phyloP scores from a whole-genome alignment of 2,888 invertebrate species.

The Tridacna gigas region DNA sequence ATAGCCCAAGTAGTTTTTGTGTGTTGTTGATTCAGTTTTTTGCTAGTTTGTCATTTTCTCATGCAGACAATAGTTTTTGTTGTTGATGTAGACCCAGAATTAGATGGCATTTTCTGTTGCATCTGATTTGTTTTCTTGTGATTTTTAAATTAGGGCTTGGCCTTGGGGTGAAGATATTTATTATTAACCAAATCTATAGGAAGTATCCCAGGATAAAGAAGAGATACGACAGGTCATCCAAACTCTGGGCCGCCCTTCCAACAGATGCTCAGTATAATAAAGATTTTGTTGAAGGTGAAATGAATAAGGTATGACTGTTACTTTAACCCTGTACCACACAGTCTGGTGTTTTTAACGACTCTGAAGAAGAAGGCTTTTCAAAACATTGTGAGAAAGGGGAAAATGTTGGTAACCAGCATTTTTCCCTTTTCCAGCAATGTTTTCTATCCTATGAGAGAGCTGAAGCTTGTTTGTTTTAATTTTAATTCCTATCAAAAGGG shows the following conservation, averaged over 20 bases:
- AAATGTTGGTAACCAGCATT: neutral
- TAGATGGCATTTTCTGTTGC: too few relatives aligned
- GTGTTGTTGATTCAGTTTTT: too few relatives aligned
- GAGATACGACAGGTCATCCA: conserved; percentile 83
- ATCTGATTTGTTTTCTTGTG: too few relatives aligned
- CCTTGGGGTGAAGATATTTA: conserved; percentile 85
- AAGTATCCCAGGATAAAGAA: conserved; percentile 85
- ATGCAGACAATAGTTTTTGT: too few relatives aligned
- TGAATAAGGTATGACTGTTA: conserved; percentile 75
- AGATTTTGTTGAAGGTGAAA: conserved; percentile 71
- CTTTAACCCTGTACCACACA: too few relatives aligned
- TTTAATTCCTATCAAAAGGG: too few relatives aligned
- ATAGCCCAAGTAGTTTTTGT: too few relatives aligned
- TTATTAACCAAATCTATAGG: conserved; percentile 85
- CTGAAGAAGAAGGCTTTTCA: neutral
- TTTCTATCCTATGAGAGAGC: too few relatives aligned
- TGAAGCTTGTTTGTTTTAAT: too few relatives aligned
- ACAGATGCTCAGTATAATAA: conserved; percentile 83
- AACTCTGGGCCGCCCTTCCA: conserved; percentile 83
- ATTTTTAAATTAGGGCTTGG: conserved; percentile 74
- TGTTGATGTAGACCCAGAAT: too few relatives aligned
- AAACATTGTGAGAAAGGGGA: neutral
- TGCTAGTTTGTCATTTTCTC: too few relatives aligned
- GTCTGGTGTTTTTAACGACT: neutral
- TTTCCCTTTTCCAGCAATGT: neutral